Percentiles rank a stretch among this genome's conserved stretches.
phyloP scores from a whole-genome alignment of 2,888 invertebrate species.

The Arctia plantaginis region DNA sequence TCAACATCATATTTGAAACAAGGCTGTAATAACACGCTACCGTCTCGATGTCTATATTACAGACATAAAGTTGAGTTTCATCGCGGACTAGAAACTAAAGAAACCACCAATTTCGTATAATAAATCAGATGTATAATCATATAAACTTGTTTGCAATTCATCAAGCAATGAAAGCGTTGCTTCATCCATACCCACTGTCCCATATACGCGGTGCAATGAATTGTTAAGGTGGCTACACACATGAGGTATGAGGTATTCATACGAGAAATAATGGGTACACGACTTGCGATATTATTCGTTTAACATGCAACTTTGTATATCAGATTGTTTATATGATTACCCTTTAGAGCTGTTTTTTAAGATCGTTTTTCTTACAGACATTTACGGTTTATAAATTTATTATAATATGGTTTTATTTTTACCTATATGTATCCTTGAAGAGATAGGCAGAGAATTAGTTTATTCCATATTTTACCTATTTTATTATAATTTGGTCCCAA shows the following conservation, averaged over 20 bases:
- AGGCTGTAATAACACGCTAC: slow-evolving; percentile 48
- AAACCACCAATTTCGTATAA: slow-evolving; percentile 60
- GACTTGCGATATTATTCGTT: neutral
- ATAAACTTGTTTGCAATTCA: slow-evolving; percentile 70
- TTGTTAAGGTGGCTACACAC: slow-evolving; percentile 38
- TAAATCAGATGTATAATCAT: slow-evolving; percentile 66
- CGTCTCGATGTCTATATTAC: slow-evolving; percentile 50
- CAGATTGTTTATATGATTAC: slow-evolving; percentile 18
- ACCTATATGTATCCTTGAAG: neutral
- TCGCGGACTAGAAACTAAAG: slow-evolving; percentile 41
- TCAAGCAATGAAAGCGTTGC: slow-evolving; percentile 64
- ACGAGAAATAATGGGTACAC: slow-evolving; percentile 4
- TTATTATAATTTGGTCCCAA: too few relatives aligned
- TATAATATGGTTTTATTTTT: slow-evolving; percentile 3
- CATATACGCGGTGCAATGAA: slow-evolving; percentile 57
- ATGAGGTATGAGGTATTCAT: slow-evolving; percentile 7
- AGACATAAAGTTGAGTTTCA: slow-evolving; percentile 48
- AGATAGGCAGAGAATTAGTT: neutral
- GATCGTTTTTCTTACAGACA: neutral
- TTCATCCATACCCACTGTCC: slow-evolving; percentile 62
- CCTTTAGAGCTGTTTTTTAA: neutral
- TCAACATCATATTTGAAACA: slow-evolving; percentile 40
- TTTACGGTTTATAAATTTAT: neutral
- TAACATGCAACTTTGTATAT: slow-evolving; percentile 13
- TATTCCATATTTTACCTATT: too few relatives aligned